Conservation (phyloP, 2,113 vertebrate genomes). For the Aythya baeri region DNA sequence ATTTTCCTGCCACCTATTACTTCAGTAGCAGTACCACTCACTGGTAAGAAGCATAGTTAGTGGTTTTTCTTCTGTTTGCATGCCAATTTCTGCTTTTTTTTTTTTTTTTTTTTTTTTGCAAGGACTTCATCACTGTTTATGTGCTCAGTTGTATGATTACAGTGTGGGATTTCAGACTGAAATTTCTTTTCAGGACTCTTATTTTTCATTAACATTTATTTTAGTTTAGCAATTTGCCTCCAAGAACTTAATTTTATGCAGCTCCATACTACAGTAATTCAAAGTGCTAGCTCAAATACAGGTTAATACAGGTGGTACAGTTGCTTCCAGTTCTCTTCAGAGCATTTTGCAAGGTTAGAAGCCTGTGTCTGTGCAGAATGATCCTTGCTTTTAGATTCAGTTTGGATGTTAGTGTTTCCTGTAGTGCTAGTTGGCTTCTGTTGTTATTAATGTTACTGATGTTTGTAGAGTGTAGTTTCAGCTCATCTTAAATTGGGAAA, state of each 20-base stretch:
- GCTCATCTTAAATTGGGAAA: not conserved
- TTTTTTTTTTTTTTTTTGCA: not conserved
- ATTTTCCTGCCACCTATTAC: slow-evolving; percentile 77
- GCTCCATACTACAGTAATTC: not conserved
- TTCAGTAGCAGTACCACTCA: slow-evolving; percentile 63
- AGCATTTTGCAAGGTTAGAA: not conserved
- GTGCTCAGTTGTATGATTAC: not conserved
- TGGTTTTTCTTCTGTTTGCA: not conserved
- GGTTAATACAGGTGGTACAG: too few species aligned
- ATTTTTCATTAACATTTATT: not conserved
- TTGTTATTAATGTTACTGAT: not conserved
- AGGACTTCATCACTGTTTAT: not conserved
- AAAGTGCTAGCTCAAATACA: not conserved
- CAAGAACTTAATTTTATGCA: not conserved
- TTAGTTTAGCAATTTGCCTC: not conserved
- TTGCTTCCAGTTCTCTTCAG: not conserved
- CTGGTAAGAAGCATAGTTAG: slow-evolving; percentile 69
- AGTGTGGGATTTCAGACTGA: not conserved
- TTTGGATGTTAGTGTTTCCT: too few species aligned
- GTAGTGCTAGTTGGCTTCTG: not conserved
- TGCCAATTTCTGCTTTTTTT: not conserved
- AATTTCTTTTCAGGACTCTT: not conserved
- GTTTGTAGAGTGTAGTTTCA: not conserved
- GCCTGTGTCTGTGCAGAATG: not conserved
- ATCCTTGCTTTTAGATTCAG: not conserved